Evolutionary conservation across 2,113 vertebrate genomes (phyloP), one percentile per base, ranked within the genome.

Genomic region (Xenopus tropicalis): DNA sequence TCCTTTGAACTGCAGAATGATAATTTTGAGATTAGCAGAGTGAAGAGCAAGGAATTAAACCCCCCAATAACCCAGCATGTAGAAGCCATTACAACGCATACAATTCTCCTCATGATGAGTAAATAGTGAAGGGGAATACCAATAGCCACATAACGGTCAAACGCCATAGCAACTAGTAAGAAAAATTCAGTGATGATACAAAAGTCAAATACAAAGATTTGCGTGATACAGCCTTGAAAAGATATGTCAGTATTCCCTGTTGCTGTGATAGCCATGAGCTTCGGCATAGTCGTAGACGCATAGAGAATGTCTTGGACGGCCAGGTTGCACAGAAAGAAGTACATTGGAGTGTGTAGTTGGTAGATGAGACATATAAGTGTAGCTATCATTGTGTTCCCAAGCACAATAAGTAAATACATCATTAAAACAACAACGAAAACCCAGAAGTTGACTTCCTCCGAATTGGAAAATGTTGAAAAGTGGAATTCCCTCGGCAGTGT

Each of bases 101-200:
- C 1, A 9, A 21, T 61, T 12, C 10, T 70, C 14, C 51, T 70
- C 74, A 79, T 79, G 20, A 24, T 25, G 1, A 61, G 6, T 4
- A 42, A 46, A n/a, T 79, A 77, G 23, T 63, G 61, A 14, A 79
- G 14, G 17, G 78, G 78, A 17, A 54, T n/a, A n/a, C 52, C n/a
- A n/a, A 54, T 54, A 54, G 52, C 52, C 19, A 54, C 52, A 54
- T 77, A 77, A 14, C 70, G 57, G 51, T 79, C 78, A 24, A 68
- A 71, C 42, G 69, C 73, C 78, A 79, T 79, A 1, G 66, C 12
- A 11, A 29, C 29, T 19, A 65, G 37, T 8, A 65, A 20, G 37
- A 44, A 65, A 43, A 65, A 65, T 44, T 65, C 62, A 44, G 62
- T 43, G 9, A 37, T 12, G 4, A 65, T 14, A 44, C 62, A 65